phyloP scores from a whole-genome alignment of 1,140 invertebrate species.

The Ceratosolen fusciceps region DNA sequence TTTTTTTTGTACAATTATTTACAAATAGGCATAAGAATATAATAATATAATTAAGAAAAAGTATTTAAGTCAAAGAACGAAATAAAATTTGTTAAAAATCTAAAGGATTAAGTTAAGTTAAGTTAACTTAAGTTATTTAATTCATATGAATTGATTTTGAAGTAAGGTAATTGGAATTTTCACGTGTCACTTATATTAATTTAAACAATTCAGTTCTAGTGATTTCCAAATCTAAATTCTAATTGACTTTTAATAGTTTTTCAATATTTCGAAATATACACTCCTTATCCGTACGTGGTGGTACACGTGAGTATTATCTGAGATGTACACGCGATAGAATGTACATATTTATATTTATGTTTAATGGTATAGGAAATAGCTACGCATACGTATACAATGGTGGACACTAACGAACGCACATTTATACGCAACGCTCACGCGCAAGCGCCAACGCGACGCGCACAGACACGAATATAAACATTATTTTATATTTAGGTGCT shows the following conservation, averaged over 20 bases:
- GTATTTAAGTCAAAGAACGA: neutral
- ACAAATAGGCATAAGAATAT: neutral
- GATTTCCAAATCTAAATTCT: neutral
- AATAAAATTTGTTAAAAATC: neutral
- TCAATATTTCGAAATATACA: slow-evolving; percentile 17
- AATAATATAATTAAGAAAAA: neutral
- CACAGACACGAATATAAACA: neutral
- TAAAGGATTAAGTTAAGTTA: neutral
- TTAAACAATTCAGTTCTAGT: neutral
- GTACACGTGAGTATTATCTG: slow-evolving; percentile 39
- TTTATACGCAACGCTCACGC: too few species aligned
- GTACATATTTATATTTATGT: slow-evolving; percentile 45
- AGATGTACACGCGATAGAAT: slow-evolving; percentile 42
- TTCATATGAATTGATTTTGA: neutral
- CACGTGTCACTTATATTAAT: neutral
- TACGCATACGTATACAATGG: slow-evolving; percentile 7
- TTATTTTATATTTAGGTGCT: slow-evolving; percentile 36
- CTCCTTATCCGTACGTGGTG: slow-evolving; percentile 6
- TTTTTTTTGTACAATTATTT: neutral
- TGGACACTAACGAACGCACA: neutral
- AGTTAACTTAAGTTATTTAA: neutral
- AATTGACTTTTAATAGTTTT: neutral
- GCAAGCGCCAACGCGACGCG: too few species aligned
- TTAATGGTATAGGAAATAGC: slow-evolving; percentile 15
- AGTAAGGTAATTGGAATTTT: neutral